These are phyloP conservation scores for Sebastes iracundus DNA, from an alignment of 2,797 vertebrate genomes.

Conservation along the genomic window DNA sequence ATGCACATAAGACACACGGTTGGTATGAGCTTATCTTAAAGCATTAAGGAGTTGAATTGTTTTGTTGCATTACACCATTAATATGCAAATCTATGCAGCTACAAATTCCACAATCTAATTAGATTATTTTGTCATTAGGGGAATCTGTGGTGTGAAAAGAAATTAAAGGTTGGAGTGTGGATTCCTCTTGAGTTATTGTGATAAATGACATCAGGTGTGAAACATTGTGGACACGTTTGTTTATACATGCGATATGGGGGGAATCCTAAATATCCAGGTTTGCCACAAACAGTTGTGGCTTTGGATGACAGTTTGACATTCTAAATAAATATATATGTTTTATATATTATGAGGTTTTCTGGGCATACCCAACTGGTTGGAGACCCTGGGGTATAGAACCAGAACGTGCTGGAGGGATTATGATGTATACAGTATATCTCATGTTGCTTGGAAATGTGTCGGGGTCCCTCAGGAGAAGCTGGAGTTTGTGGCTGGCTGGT, in stretches of 20 bases:
- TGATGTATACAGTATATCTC: not conserved
- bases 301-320: no score
- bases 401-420: not conserved
- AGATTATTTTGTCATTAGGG: not conserved
- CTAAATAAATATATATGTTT: not conserved
- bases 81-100: slow-evolving; percentile 15
- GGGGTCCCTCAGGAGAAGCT: not conserved
- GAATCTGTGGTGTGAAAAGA: not conserved
- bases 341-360: not conserved
- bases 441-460: not conserved
- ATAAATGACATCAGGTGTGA: not conserved
- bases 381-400: not conserved
- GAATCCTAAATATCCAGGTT: not conserved
- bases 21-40: not conserved
- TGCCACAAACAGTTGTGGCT: not conserved
- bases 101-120: not conserved
- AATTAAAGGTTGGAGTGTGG: not conserved
- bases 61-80: not conserved
- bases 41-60: not conserved
- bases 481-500: not conserved
- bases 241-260: not conserved
- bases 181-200: not conserved
- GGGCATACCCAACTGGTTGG: not conserved
- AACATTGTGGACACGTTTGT: not conserved
- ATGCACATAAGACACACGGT: not conserved